Base-by-base conservation (phyloP, 2,797 vertebrate species). In the Cossypha caffra region DNA sequence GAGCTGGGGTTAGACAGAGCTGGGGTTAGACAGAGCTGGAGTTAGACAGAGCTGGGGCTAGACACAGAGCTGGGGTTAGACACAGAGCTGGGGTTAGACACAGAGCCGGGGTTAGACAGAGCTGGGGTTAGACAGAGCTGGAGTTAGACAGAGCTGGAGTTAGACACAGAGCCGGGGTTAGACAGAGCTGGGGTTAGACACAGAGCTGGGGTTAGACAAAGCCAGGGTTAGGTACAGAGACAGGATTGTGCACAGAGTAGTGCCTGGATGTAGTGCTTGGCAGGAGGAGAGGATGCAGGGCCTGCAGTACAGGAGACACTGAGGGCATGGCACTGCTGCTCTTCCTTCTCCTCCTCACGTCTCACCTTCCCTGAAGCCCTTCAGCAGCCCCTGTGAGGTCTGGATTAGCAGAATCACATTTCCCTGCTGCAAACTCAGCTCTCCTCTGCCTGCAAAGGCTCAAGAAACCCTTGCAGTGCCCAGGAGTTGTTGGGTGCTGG, bases 341-440 rank as follows among this genome's bases (percentile, higher is more conserved):
- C 29, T 43, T 81, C 62, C 31, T 63, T 1, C 47, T 78, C 43
- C 42, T 77, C 48, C 29, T 62, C 0, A 0, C 1, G 5, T 20
- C 38, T 16, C 31, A 31, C 55, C 73, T 77, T 80, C 16, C 61
- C 48, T 4, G 1, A 54, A 76, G 58, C 18, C 29, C 52, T 64
- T 40, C 0, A 0, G 31, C 42, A 73, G 29, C 35, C n/a, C 25
- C 10, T 3, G 1, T 0, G 0, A 77, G n/a, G 14, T 35, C 29
- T 45, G 45, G 7, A 6, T 66, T 76, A 64, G 26, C 55, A 76
- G 57, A 86, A 82, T 58, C 51, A 63, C 1, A 1, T 62, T 67
- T 88, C 26, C 16, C 4, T 43, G 3, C 33, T 37, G 18, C n/a
- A 40, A 67, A 17, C 40, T 68, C 15, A 28, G 23, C 31, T 87